A percentile compares a stretch with the other conserved stretches of the same genome.
phyloP scores from a whole-genome alignment of 2,113 vertebrate species.

The Sphyrna mokarran region DNA sequence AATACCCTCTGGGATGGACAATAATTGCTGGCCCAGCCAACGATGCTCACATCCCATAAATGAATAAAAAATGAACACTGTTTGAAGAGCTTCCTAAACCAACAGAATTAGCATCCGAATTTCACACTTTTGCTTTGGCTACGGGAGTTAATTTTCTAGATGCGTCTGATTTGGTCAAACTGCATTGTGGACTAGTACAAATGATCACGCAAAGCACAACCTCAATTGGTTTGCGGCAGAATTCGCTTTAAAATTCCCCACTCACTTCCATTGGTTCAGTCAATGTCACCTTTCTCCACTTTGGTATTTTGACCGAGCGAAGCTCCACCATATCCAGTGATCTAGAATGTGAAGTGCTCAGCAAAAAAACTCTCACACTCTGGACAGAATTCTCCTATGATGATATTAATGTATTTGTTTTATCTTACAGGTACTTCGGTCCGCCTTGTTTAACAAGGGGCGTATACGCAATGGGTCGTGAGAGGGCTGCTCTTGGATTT shows the following conservation, averaged over 20 bases:
- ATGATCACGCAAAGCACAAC: neutral
- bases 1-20: too few species aligned
- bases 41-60: too few species aligned
- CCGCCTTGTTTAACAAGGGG: too few species aligned
- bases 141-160: neutral
- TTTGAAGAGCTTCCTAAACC: too few species aligned
- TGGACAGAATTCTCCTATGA: neutral
- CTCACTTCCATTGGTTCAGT: neutral
- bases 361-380: neutral
- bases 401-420: too few species aligned
- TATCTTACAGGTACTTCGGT: too few species aligned
- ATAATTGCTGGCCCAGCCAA: too few species aligned
- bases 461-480: too few species aligned
- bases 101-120: too few species aligned
- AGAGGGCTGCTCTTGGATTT: too few species aligned
- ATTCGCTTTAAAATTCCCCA: neutral
- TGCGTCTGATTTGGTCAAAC: neutral
- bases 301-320: neutral
- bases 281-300: neutral
- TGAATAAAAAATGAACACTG: too few species aligned
- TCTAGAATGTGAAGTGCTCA: neutral
- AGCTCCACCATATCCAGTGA: neutral
- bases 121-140: neutral
- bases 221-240: neutral
- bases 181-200: neutral